Evolutionary conservation across 2,797 vertebrate genomes (phyloP).

Genomic region (Xiphophorus birchmanni): DNA sequence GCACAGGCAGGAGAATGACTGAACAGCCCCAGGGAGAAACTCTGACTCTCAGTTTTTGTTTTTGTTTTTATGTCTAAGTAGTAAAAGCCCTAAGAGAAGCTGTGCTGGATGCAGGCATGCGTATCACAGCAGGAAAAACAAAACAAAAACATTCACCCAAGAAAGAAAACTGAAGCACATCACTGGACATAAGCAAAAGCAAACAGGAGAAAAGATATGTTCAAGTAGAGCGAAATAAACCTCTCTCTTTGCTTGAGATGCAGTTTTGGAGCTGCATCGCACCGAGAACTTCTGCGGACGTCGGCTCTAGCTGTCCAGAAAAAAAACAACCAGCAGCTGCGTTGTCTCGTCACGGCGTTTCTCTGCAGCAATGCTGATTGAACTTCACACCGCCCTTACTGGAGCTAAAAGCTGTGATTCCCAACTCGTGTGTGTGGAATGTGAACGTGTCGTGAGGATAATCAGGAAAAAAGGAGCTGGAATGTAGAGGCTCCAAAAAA

Average conservation of each 20-base stretch:
- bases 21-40: constrained; percentile 39
- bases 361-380: not conserved
- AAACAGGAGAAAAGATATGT: constrained; percentile 52
- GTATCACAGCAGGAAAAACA: constrained; percentile 51
- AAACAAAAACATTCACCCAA: constrained; percentile 73
- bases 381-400: constrained; percentile 8
- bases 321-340: constrained; percentile 7
- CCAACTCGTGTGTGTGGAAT: constrained; percentile 60
- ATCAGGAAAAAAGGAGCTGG: constrained; percentile 42
- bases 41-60: constrained; percentile 31
- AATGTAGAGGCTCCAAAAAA: constrained; percentile 49
- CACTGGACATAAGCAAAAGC: constrained; percentile 73
- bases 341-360: not conserved
- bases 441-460: constrained; percentile 56
- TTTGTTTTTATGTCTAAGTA: constrained; percentile 42
- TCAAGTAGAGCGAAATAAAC: constrained; percentile 38
- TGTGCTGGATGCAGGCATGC: constrained; percentile 80
- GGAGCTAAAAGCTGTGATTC: constrained; percentile 46
- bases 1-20: constrained; percentile 49
- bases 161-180: constrained; percentile 69
- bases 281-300: constrained; percentile 23
- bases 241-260: constrained; percentile 26
- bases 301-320: constrained; percentile 18
- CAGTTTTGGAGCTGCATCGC: constrained; percentile 32
- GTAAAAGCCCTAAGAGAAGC: constrained; percentile 74